These are phyloP conservation scores for Bugulina stolonifera DNA, from an alignment of 2,888 invertebrate genomes.

Conservation along the genomic window DNA sequence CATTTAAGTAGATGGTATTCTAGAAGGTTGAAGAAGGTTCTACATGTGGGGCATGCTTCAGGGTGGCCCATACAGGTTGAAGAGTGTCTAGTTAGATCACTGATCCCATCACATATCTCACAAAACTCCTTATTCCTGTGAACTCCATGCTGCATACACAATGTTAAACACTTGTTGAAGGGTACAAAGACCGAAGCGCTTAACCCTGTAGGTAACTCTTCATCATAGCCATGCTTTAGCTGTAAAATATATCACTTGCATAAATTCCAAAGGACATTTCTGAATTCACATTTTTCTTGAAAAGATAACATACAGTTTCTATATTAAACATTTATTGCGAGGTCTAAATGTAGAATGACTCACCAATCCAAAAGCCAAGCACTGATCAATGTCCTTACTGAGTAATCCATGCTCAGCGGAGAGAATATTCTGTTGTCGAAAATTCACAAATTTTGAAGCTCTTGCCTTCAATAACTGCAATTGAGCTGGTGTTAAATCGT, in stretches of 20 bases:
- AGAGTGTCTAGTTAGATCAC: conserved; percentile 6
- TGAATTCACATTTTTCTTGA: neutral
- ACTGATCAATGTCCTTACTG: conserved; percentile 6
- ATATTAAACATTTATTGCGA: too few species aligned
- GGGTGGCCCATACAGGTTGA: neutral
- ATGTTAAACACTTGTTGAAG: conserved; percentile 22
- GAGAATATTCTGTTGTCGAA: neutral
- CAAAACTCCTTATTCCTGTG: neutral
- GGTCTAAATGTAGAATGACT: too few species aligned
- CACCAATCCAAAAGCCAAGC: conserved; percentile 5
- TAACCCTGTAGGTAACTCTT: neutral
- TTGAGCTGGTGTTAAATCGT: neutral
- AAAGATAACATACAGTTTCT: neutral
- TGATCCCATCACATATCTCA: conserved; percentile 17
- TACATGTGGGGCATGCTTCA: conserved; percentile 19
- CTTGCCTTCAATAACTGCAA: conserved; percentile 7
- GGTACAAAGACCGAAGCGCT: conserved; percentile 22
- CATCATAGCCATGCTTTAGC: conserved; percentile 26
- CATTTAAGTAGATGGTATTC: conserved; percentile 15
- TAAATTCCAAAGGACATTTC: neutral
- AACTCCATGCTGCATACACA: conserved; percentile 14
- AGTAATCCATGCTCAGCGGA: conserved; percentile 8
- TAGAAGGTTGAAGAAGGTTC: conserved; percentile 5
- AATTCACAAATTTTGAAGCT: neutral
- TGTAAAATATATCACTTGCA: neutral